Conservation (phyloP, 2,797 vertebrate genomes). For the Sitta carolinensis region DNA sequence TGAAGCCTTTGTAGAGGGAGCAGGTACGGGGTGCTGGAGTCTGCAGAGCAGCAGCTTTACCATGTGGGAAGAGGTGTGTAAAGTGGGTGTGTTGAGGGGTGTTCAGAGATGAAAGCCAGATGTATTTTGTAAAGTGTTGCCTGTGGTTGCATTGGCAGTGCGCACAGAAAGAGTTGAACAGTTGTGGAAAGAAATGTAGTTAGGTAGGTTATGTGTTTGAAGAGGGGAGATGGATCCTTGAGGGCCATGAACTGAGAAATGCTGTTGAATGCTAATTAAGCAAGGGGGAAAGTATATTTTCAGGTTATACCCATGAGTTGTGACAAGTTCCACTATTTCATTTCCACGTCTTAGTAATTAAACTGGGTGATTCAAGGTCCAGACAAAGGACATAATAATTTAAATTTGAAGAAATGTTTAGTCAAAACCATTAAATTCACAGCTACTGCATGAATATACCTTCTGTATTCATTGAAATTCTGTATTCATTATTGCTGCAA, state of each 20-base stretch:
- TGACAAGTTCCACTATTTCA: background rate
- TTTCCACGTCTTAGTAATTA: background rate
- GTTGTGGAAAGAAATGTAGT: background rate
- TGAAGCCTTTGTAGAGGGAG: background rate
- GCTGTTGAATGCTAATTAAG: background rate
- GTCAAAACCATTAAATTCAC: background rate
- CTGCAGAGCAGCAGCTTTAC: background rate
- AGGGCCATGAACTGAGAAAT: background rate
- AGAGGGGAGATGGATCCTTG: background rate
- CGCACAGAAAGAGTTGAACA: background rate
- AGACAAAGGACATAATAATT: background rate
- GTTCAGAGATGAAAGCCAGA: background rate
- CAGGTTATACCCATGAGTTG: background rate
- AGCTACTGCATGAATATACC: background rate
- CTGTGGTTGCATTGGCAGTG: background rate
- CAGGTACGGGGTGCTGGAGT: accelerated
- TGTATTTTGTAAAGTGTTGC: background rate
- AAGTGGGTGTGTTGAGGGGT: background rate
- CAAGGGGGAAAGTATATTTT: background rate
- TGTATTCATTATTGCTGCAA: background rate
- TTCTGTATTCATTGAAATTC: background rate
- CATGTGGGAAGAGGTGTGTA: accelerated
- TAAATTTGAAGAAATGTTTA: background rate
- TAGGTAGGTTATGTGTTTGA: background rate
- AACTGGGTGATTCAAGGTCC: background rate